Percentiles rank a stretch among this genome's conserved stretches.
phyloP scores from a whole-genome alignment of 2,113 vertebrate genomes.

The Pangasianodon gigas region DNA sequence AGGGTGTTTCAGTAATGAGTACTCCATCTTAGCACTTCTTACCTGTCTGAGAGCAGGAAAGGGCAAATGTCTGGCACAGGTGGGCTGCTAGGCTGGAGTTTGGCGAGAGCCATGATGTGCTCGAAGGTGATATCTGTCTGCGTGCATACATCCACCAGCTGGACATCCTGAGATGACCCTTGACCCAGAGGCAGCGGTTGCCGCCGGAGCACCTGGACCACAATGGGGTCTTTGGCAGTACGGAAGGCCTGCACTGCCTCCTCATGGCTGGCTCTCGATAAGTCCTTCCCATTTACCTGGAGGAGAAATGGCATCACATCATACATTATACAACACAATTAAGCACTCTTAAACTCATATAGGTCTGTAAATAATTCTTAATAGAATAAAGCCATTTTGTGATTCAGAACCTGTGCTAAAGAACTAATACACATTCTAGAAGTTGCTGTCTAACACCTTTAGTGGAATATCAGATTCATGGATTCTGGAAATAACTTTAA shows the following conservation, averaged over 20 bases:
- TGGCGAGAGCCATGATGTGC: conserved; percentile 94
- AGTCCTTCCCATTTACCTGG: conserved; percentile 94
- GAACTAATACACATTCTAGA: not conserved
- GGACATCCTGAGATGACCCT: conserved; percentile 80
- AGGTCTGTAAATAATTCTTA: not conserved
- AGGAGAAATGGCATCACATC: conserved; percentile 1
- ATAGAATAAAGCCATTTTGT: not conserved
- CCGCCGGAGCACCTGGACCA: conserved; percentile 91
- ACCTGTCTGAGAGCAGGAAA: conserved; percentile 97
- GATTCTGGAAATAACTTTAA: not conserved
- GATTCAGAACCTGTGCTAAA: not conserved
- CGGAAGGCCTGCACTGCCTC: conserved; percentile 90
- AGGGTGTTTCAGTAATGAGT: not conserved
- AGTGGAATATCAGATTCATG: not conserved
- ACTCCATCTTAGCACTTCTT: conserved; percentile 37
- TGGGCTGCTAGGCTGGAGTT: conserved; percentile 87
- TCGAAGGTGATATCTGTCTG: conserved; percentile 98
- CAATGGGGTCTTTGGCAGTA: conserved; percentile 90
- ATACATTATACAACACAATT: not conserved
- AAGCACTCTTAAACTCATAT: not conserved
- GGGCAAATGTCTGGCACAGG: conserved; percentile 96
- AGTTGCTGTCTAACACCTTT: not conserved
- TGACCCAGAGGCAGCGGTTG: conserved; percentile 79
- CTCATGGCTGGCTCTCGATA: conserved; percentile 91
- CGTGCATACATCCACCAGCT: conserved; percentile 87